Conservation (phyloP, 1,140 invertebrate genomes). For the Tenebrio molitor region DNA sequence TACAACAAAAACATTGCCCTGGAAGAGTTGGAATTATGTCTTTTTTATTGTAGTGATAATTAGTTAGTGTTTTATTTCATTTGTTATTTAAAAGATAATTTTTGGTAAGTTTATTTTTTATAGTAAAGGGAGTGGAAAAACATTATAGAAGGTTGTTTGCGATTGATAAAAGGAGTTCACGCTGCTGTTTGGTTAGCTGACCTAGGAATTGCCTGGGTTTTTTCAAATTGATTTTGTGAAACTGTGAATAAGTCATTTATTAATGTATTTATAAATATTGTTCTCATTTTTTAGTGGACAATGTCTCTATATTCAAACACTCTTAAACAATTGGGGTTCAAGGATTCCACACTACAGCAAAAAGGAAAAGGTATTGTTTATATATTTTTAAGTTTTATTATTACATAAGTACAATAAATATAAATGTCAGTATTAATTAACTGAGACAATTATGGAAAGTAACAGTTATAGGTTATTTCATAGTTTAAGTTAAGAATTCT, state of each 20-base stretch:
- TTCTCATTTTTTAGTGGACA: not conserved
- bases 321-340: conserved; percentile 9
- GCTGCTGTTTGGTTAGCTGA: conserved; percentile 1
- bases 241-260: not conserved
- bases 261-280: not conserved
- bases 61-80: conserved; percentile 8
- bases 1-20: conserved; percentile 17
- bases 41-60: conserved; percentile 1
- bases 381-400: not conserved
- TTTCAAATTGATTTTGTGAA: not conserved
- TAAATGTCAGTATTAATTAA: too few species aligned
- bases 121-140: too few species aligned
- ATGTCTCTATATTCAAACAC: not conserved
- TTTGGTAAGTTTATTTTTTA: not conserved
- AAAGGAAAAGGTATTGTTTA: conserved; percentile 10
- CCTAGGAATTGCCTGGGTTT: not conserved
- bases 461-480: too few species aligned
- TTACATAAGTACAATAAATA: not conserved
- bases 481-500: too few species aligned
- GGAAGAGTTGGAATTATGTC: not conserved
- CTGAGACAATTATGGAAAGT: too few species aligned
- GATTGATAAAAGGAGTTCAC: not conserved
- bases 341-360: not conserved
- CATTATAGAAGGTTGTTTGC: not conserved
- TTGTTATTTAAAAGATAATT: not conserved